These are phyloP conservation scores for Diplodus puntazzo DNA, from an alignment of 2,797 vertebrate species.

Conservation along the genomic window DNA sequence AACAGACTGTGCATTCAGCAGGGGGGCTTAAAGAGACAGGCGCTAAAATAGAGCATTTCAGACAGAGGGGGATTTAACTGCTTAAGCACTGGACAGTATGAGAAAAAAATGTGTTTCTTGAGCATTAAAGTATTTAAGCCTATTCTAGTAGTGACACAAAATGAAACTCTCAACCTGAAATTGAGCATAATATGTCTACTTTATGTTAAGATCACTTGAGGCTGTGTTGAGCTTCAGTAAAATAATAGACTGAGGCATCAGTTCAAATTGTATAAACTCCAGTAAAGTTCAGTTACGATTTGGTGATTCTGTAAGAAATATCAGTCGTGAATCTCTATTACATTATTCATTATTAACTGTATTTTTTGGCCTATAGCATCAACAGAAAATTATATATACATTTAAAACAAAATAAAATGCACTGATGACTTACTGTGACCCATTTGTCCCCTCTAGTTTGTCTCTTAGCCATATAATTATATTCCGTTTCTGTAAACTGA, in stretches of 20 bases:
- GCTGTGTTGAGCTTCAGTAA: not conserved
- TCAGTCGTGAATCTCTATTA: not conserved
- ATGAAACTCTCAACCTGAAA: too few species aligned
- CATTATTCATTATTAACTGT: not conserved
- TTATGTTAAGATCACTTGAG: conserved; percentile 28
- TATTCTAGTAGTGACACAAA: too few species aligned
- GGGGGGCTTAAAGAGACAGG: too few species aligned
- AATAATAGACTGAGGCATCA: conserved; percentile 11
- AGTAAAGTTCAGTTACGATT: not conserved
- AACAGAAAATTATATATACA: not conserved
- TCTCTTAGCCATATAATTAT: not conserved
- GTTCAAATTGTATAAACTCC: not conserved
- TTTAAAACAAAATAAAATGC: not conserved
- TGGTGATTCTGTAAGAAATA: conserved; percentile 9
- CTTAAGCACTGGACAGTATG: too few species aligned
- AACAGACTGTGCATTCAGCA: too few species aligned
- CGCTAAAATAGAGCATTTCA: too few species aligned
- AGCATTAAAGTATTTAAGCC: too few species aligned
- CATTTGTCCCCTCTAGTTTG: not conserved
- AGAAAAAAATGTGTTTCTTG: too few species aligned
- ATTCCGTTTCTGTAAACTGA: not conserved
- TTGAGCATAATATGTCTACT: too few species aligned
- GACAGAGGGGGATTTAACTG: too few species aligned
- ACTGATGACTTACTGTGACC: not conserved
- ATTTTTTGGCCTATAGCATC: not conserved